Base-by-base conservation (phyloP, 2,888 invertebrate species). In the Acleris laterana region DNA sequence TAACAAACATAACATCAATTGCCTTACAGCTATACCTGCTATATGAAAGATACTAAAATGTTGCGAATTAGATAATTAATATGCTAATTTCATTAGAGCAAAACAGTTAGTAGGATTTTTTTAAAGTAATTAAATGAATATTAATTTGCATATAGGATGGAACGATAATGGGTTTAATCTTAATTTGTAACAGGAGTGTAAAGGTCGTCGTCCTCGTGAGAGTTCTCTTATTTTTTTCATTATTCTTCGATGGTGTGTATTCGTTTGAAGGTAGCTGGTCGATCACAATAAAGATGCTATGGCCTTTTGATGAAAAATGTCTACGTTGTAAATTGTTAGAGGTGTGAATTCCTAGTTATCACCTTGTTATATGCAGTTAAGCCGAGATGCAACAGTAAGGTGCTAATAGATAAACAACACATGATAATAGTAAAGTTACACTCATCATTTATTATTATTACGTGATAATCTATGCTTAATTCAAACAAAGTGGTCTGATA, bases 121-220 rank as follows among this genome's bases (percentile, higher is more conserved):
- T 84, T 75, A 74, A 71, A 73, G 80, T 84, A 89, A 88, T 89
- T 85, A 88, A 80, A 82, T 73, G 76, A 70, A 80, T 79, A 83
- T 84, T 81, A 83, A 87, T 90, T 88, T 87, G 81, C 81, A 87
- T 88, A 81, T 72, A 75, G 77, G 82, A 71, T 73, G 80, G 80
- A 77, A 73, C 76, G 75, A 82, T 74, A 81, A 79, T 79, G 75
- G n/a, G 60, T 68, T 68, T 32, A 61, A 79, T 74, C 79, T 82
- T 77, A 80, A 81, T 81, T 78, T 71, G 80, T 80, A 83, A 80
- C 79, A 77, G 78, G 79, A 78, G 78, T 74, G 74, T 74, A 66
- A 77, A 76, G 89, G 84, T 89, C 82, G 79, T 78, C 74, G 87
- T 75, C 74, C 88, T 69, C 78, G 82, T 88, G 88, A 76, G 89